Evolutionary conservation across 2,113 vertebrate species (phyloP), one percentile per base, ranked within the genome.

Genomic region (Protobothrops mucrosquamatus): DNA sequence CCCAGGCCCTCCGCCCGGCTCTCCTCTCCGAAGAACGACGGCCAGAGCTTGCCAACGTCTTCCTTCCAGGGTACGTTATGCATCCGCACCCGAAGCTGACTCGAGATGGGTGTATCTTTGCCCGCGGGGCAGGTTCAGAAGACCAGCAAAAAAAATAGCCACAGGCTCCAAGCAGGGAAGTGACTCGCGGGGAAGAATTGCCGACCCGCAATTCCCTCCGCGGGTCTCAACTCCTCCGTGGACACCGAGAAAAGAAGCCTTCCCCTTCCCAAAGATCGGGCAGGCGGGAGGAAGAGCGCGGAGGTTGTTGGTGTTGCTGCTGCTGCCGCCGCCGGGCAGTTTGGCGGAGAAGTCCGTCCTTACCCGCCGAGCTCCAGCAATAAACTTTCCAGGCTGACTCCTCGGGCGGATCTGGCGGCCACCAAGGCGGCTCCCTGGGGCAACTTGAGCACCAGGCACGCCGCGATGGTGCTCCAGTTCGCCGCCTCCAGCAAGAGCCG

Each of bases 291-390:
- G 22, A 9, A 23, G 52, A 64, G n/a, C n/a, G 20, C 57, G 43
- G 43, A 69, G 43, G 14, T 22, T 12, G n/a, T 3, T 2, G 20
- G 10, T 81, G 29, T 6, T 29, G 48, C 11, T 24, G 11, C 0
- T 15, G 4, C 9, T 12, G 24, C 10, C 1, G 34, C 9, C 2
- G 6, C 0, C 18, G 4, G 1, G 26, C 18, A n/a, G 3, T 0
- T 15, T 15, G 48, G 24, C 85, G 88, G 88, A n/a, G 39, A 39
- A 59, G 55, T 11, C 51, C 56, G n/a, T 64, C 91, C 97, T 97
- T 97, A 99, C 99, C 99, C 99, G 9, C 94, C 92, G 90, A 99
- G 95, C 96, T 99, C 99, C 86, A 99, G 97, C 0, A 98, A 96
- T 0, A 99, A 95, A 85, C 99, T 99, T 94, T 97, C 94, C 74